Base-by-base conservation (phyloP, 2,888 invertebrate genomes). In the Ernsta delagoae region DNA sequence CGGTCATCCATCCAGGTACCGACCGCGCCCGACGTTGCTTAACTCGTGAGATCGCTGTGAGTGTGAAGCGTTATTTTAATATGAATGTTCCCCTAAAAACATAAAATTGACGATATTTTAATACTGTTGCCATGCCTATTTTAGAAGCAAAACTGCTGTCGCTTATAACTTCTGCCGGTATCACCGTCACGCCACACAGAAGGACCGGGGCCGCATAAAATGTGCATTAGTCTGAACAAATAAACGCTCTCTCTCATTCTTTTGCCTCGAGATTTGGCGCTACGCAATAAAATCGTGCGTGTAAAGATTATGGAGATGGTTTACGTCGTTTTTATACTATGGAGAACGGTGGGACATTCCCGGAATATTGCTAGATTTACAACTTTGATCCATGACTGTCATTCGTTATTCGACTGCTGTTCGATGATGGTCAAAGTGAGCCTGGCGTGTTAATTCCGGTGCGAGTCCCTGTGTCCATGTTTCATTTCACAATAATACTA, bases 141-240 rank as follows among this genome's bases (percentile, higher is more conserved):
- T 3, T 24, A 24, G 1, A 24, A 24, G 24, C 24, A 7, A 4
- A 48, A 36, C 48, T 45, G 36, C 65, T 50, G 9, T 63, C 65
- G 69, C 73, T 74, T 63, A 0, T 75, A 54, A 70, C 78, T 83
- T 79, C 64, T 5, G 59, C 80, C 77, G 59, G 60, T 72, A 70
- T 74, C 87, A 84, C 85, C 87, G 85, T 88, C 88, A 88, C 87
- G 88, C 88, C 88, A 88, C 88, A 88, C 88, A 88, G 88, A 87
- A 89, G 87, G 81, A 86, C 82, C 83, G 68, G 83, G 80, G 82
- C 87, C 90, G 90, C 87, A 90, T 90, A 90, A 89, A 90, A 90
- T 90, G 89, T 90, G 87, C 90, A 90, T 90, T 89, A 89, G 90
- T 88, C 87, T 87, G 88, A 89, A 90, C 90, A 89, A 90, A 90